Evolutionary conservation across 2,113 vertebrate genomes (phyloP).

Genomic region (Chaetodon auriga): DNA sequence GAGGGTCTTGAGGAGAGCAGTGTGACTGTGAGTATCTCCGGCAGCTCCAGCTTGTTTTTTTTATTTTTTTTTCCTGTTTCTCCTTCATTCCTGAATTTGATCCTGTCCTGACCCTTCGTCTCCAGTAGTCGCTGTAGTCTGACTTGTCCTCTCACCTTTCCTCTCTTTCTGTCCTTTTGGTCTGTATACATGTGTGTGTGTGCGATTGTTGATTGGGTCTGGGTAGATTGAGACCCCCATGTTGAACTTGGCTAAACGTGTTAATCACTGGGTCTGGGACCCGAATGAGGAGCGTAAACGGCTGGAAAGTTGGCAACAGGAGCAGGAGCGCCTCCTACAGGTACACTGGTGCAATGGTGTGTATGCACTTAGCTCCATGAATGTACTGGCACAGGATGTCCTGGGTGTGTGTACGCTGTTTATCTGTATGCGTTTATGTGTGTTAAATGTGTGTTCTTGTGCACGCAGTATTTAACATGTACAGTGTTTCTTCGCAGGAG

Average conservation of each 20-base stretch:
- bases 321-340: conserved; percentile 97
- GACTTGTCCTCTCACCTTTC: conserved; percentile 78
- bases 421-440: neutral
- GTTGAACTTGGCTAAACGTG: conserved; percentile 89
- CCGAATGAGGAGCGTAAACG: conserved; percentile 96
- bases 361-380: conserved; percentile 52
- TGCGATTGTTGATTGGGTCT: conserved; percentile 53
- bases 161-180: conserved; percentile 77
- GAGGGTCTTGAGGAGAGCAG: conserved; percentile 81
- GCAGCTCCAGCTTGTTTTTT: neutral
- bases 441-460: neutral
- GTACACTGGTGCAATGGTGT: conserved; percentile 80
- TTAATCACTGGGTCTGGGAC: conserved; percentile 97
- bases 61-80: conserved; percentile 46
- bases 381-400: conserved; percentile 22
- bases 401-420: conserved; percentile 28
- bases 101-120: conserved; percentile 71
- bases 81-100: conserved; percentile 70
- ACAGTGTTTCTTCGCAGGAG: conserved; percentile 82
- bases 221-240: conserved; percentile 87
- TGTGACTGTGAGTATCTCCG: conserved; percentile 79
- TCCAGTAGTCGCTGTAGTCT: conserved; percentile 72
- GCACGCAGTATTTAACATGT: conserved; percentile 7
- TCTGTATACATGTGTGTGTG: conserved; percentile 52
- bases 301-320: conserved; percentile 96